Evolutionary conservation across 2,888 invertebrate genomes (phyloP).

Genomic region (Seira sanloemensis): DNA sequence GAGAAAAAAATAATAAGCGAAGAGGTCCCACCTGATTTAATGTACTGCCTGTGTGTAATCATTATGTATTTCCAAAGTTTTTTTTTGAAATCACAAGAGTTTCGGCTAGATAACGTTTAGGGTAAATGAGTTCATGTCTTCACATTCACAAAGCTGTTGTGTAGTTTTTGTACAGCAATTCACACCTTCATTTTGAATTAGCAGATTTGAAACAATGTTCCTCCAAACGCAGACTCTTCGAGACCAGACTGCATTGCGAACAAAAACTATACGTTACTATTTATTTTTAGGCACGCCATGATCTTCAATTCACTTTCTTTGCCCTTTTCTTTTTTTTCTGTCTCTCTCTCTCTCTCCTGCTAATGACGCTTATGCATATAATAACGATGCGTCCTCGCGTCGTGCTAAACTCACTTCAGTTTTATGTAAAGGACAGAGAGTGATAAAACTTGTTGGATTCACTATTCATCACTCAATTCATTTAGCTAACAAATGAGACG

Average conservation of each 20-base stretch:
- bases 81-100: not conserved
- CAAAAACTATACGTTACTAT: not conserved
- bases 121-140: no score
- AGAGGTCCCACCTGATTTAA: conserved; percentile 47
- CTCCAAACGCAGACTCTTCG: no score
- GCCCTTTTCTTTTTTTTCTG: not conserved
- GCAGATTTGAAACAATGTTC: not conserved
- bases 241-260: no score
- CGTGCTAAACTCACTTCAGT: conserved; percentile 17
- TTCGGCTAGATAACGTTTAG: not conserved
- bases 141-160: not conserved
- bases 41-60: conserved; percentile 52
- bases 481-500: not conserved
- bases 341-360: not conserved
- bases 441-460: conserved; percentile 31
- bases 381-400: no score
- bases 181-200: no score
- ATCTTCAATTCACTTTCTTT: not conserved
- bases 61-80: not conserved
- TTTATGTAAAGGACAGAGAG: conserved; percentile 5
- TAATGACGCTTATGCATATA: not conserved
- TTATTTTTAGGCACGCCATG: not conserved
- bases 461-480: not conserved
- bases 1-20: not conserved
- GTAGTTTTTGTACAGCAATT: no score